phyloP scores from a whole-genome alignment of 2,797 vertebrate species.

The Sciaenops ocellatus region DNA sequence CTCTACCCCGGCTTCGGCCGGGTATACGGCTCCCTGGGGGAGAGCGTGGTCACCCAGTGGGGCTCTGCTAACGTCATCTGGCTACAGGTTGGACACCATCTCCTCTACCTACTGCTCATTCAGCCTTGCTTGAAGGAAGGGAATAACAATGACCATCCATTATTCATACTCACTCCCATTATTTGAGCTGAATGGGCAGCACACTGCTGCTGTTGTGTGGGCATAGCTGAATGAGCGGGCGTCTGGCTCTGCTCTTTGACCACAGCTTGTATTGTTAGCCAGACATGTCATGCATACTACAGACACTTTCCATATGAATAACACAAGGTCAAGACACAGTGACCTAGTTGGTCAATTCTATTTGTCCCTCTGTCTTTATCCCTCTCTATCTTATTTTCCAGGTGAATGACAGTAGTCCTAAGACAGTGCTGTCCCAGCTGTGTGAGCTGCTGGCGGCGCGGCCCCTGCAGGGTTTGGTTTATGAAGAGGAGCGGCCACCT shows the following conservation, averaged over 20 bases:
- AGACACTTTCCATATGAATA: conserved; percentile 53
- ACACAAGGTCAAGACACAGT: conserved; percentile 50
- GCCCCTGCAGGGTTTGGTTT: conserved; percentile 95
- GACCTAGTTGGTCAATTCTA: conserved; percentile 25
- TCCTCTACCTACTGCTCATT: conserved; percentile 60
- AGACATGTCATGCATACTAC: conserved; percentile 52
- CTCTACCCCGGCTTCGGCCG: conserved; percentile 86
- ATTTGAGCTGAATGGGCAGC: conserved; percentile 79
- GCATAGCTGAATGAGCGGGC: conserved; percentile 49
- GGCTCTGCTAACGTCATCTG: conserved; percentile 89
- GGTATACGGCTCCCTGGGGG: conserved; percentile 87
- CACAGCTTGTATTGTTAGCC: conserved; percentile 52
- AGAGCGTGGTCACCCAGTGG: conserved; percentile 89
- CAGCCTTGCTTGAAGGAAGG: conserved; percentile 62
- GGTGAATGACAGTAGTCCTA: conserved; percentile 96
- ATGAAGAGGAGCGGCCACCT: conserved; percentile 92
- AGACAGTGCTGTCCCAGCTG: conserved; percentile 93
- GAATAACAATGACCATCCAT: conserved; percentile 73
- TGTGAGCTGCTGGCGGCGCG: conserved; percentile 94
- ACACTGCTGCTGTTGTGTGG: conserved; percentile 63
- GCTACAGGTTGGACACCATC: conserved; percentile 86
- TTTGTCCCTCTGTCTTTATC: conserved; percentile 38
- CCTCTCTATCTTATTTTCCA: conserved; percentile 50
- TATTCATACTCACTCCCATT: conserved; percentile 83
- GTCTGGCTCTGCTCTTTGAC: conserved; percentile 53